Conservation (phyloP, 1,140 invertebrate species). For the Lepidurus packardi region DNA sequence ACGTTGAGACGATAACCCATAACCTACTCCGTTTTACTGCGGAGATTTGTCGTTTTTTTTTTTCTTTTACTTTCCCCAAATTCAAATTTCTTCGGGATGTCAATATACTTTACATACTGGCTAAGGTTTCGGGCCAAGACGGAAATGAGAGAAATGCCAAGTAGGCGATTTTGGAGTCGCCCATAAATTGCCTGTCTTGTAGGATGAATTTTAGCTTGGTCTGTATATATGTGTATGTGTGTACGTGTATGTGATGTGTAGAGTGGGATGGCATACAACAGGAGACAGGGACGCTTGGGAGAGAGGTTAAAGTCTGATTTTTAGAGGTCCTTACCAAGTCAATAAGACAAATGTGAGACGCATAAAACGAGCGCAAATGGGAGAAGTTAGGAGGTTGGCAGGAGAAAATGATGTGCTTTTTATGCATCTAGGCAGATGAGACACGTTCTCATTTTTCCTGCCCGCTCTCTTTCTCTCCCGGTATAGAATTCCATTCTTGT, state of each 20-base stretch:
- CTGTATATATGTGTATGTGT: neutral
- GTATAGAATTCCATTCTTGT: neutral
- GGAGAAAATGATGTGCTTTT: slow-evolving; percentile 10
- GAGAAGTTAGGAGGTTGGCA: slow-evolving; percentile 1
- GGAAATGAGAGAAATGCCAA: slow-evolving; percentile 13
- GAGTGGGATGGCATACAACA: neutral
- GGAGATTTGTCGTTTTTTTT: neutral
- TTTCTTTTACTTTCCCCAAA: neutral
- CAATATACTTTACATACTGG: slow-evolving; percentile 15
- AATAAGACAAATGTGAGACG: slow-evolving; percentile 10
- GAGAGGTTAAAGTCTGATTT: neutral
- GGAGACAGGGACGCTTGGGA: neutral
- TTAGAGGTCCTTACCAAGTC: slow-evolving; percentile 7
- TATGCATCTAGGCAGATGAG: slow-evolving; percentile 21
- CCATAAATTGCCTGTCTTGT: neutral
- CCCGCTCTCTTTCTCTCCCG: neutral
- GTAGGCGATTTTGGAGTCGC: neutral
- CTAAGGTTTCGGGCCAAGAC: neutral
- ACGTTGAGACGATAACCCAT: too few relatives aligned
- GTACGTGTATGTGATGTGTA: neutral
- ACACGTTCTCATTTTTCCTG: slow-evolving; percentile 19
- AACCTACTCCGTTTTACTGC: too few relatives aligned
- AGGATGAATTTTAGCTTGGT: neutral
- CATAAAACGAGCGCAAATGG: slow-evolving; percentile 18
- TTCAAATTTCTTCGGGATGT: neutral